These are phyloP conservation scores for Xylota sylvarum DNA, from an alignment of 2,888 invertebrate genomes.

Conservation along the genomic window DNA sequence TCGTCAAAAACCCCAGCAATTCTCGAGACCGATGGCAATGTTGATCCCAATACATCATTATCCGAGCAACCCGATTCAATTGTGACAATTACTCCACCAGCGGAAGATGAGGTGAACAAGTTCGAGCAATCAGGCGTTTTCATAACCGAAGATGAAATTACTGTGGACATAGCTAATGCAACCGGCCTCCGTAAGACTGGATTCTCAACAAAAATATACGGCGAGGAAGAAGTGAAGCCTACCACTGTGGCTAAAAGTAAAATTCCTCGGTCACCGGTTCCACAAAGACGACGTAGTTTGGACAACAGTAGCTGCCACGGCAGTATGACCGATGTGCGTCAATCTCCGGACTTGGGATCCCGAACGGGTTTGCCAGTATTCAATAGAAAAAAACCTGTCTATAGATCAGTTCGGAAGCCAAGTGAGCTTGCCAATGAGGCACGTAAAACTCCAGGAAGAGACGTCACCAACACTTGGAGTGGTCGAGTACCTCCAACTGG, in stretches of 20 bases:
- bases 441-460: slow-evolving; percentile 83
- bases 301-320: slow-evolving; percentile 82
- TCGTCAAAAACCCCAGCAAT: slow-evolving; percentile 80
- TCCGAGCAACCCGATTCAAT: slow-evolving; percentile 60
- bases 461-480: slow-evolving; percentile 91
- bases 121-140: slow-evolving; percentile 84
- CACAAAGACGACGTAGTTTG: slow-evolving; percentile 82
- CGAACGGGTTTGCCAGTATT: slow-evolving; percentile 81
- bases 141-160: slow-evolving; percentile 84
- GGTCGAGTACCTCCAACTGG: slow-evolving; percentile 86
- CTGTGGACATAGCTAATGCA: slow-evolving; percentile 88
- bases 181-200: slow-evolving; percentile 90
- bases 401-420: slow-evolving; percentile 85
- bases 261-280: slow-evolving; percentile 84
- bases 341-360: slow-evolving; percentile 81
- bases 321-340: slow-evolving; percentile 78
- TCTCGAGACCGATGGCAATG: slow-evolving; percentile 78
- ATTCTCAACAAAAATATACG: slow-evolving; percentile 88
- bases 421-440: slow-evolving; percentile 77
- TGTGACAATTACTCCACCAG: slow-evolving; percentile 62
- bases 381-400: slow-evolving; percentile 83
- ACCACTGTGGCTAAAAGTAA: slow-evolving; percentile 82
- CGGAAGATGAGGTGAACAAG: slow-evolving; percentile 77
- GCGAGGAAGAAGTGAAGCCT: slow-evolving; percentile 84
- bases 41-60: slow-evolving; percentile 77